Evolutionary conservation across 1,140 invertebrate species (phyloP), one percentile per base, ranked within the genome.

Genomic region (Parapsyche elsis): DNA sequence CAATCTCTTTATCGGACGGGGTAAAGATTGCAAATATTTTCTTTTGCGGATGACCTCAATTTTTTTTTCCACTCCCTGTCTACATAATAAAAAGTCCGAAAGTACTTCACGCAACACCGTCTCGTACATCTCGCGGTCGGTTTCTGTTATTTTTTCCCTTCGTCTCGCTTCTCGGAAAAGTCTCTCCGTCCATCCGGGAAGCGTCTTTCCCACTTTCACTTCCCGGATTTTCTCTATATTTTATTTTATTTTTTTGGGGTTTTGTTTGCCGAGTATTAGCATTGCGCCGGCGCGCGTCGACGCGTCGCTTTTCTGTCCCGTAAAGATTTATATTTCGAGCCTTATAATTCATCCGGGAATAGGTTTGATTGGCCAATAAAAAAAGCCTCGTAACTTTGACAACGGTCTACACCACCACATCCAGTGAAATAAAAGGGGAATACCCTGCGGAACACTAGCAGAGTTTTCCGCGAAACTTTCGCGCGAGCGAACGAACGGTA

Each of bases 321-420:
- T 44, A 23, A 38, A 76, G 74, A 76, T 76, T 76, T 76, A 76
- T 76, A 76, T 77, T 64, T 64, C 23, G 5, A 2, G 1, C 57
- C 45, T 77, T 64, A 64, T 77, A 77, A 77, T 64, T 77, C 75
- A 77, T 77, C 75, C 45, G 75, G 75, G 75, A 77, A 38, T 77
- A 57, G 46, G 75, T 77, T 77, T 77, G 75, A 77, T 77, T 77
- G 75, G 59, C 75, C 53, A 77, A 77, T 77, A 77, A 77, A 77
- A 77, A 77, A 77, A n/a, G n/a, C 14, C 73, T 77, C 75, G 75
- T 77, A 77, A 77, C 57, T 77, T 77, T 77, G 57, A 77, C 57
- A 64, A 77, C 57, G 75, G 59, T 45, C 74, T 46, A 26, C 30
- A 7, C 30, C 61, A 14, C 49, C 49, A 16, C 16, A 14, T 53